Percentiles rank a stretch among this genome's conserved stretches.
Evolutionary conservation across 2,113 vertebrate species (phyloP).

Genomic region (Aegotheles bennettii): DNA sequence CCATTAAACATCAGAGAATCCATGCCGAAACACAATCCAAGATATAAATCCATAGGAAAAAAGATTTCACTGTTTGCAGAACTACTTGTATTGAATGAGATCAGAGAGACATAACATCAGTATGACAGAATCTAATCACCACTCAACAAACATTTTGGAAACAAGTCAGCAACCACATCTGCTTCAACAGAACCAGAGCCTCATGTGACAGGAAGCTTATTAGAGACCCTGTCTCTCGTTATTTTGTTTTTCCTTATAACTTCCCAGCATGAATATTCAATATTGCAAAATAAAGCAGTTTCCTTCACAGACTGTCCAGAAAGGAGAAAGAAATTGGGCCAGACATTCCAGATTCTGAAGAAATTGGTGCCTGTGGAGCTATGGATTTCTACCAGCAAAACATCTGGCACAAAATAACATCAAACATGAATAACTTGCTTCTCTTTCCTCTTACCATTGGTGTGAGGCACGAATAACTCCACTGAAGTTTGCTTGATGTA

Average conservation of each 20-base stretch:
- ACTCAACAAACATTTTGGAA: constrained; percentile 43
- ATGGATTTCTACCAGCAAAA: constrained; percentile 54
- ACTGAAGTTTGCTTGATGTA: neutral
- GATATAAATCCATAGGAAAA: constrained; percentile 1
- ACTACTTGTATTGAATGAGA: constrained; percentile 46
- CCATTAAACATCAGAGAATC: neutral
- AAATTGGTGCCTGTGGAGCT: constrained; percentile 49
- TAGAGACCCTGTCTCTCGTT: constrained; percentile 26
- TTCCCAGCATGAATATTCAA: constrained; percentile 31
- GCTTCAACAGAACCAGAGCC: constrained; percentile 7
- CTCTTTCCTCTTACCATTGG: neutral
- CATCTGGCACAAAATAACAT: constrained; percentile 21
- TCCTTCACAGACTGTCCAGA: neutral
- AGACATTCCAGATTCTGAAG: constrained; percentile 39
- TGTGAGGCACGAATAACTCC: neutral
- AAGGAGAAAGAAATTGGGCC: constrained; percentile 26
- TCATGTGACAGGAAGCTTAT: constrained; percentile 45
- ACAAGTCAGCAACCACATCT: constrained; percentile 46
- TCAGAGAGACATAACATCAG: constrained; percentile 22
- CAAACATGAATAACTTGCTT: constrained; percentile 11
- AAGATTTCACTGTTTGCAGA: constrained; percentile 3
- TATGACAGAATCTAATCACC: constrained; percentile 29
- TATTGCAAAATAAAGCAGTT: constrained; percentile 37
- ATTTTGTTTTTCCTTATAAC: constrained; percentile 40
- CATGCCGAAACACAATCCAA: neutral